Evolutionary conservation across 2,888 invertebrate genomes (phyloP).

Genomic region (Calliopum simillimum): DNA sequence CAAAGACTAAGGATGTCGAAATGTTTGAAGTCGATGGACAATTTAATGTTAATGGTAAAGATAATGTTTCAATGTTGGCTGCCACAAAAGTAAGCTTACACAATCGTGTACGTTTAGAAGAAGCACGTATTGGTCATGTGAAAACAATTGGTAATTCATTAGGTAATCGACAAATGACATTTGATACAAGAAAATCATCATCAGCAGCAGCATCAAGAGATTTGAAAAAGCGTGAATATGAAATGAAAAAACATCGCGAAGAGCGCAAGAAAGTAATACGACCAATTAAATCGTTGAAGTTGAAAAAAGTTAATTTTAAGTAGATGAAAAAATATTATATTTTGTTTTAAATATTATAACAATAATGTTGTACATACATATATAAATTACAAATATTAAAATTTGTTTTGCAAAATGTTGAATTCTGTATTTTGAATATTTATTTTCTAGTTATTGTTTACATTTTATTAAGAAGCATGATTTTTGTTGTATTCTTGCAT

Average conservation of each 20-base stretch:
- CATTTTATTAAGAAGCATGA: no score
- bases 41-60: slow-evolving; percentile 69
- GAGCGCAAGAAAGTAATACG: slow-evolving; percentile 77
- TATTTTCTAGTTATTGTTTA: no score
- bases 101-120: slow-evolving; percentile 75
- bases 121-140: slow-evolving; percentile 66
- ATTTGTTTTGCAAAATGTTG: no score
- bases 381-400: no score
- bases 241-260: slow-evolving; percentile 75
- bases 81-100: slow-evolving; percentile 70
- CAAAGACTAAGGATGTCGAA: slow-evolving; percentile 67
- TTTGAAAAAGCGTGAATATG: slow-evolving; percentile 71
- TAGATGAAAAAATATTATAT: slow-evolving; percentile 44
- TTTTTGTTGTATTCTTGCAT: no score
- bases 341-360: background rate
- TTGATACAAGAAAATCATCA: slow-evolving; percentile 72
- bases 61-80: slow-evolving; percentile 44
- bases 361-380: background rate
- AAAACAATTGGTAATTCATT: slow-evolving; percentile 71
- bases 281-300: slow-evolving; percentile 68
- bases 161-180: slow-evolving; percentile 85
- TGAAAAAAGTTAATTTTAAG: slow-evolving; percentile 66
- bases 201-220: slow-evolving; percentile 64
- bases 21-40: slow-evolving; percentile 74
- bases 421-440: no score